Evolutionary conservation across 2,888 invertebrate species (phyloP).

Genomic region (Drosophila anomalata): DNA sequence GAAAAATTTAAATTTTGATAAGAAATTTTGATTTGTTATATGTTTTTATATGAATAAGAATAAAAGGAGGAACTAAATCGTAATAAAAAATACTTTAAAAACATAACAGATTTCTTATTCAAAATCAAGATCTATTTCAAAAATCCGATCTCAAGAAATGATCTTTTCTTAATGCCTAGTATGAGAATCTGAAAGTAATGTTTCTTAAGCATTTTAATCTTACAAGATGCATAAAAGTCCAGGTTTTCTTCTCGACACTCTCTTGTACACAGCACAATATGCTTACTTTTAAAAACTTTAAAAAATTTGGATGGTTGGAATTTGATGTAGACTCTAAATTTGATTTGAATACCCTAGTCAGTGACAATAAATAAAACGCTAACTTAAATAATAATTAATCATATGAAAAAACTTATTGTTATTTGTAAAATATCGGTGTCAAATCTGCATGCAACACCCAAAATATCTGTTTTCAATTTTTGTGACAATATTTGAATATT

Average conservation of each 20-base stretch:
- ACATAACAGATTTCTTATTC: too few relatives aligned
- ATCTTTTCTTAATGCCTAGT: neutral
- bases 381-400: slow-evolving; percentile 20
- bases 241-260: neutral
- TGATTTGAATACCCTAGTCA: neutral
- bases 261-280: too few relatives aligned
- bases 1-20: too few relatives aligned
- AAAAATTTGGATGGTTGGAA: neutral
- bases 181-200: neutral
- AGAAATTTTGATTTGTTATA: too few relatives aligned
- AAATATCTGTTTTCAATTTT: too few relatives aligned
- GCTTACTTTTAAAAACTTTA: neutral
- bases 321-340: neutral
- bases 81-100: too few relatives aligned
- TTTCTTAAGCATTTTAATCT: neutral
- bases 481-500: too few relatives aligned
- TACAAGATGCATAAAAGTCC: neutral
- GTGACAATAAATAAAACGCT: slow-evolving; percentile 13
- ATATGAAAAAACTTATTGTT: neutral
- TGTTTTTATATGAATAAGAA: too few relatives aligned
- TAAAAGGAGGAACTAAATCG: too few relatives aligned
- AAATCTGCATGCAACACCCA: too few relatives aligned
- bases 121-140: too few relatives aligned
- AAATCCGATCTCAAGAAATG: neutral
- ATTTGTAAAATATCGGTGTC: too few relatives aligned